These are phyloP conservation scores for Brachirus orientalis DNA, from an alignment of 2,113 vertebrate genomes.

Conservation along the genomic window DNA sequence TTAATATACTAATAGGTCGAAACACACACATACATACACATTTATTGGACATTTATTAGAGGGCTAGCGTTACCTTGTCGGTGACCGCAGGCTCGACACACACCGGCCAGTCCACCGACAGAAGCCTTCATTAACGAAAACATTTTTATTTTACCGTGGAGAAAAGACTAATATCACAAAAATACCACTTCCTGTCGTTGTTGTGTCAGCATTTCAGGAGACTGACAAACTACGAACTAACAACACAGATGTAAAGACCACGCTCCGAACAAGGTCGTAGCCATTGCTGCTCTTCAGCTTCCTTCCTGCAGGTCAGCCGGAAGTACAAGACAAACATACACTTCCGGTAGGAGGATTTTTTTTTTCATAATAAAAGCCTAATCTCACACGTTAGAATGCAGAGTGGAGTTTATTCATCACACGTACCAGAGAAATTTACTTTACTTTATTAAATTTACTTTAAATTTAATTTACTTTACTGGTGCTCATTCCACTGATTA, in stretches of 20 bases:
- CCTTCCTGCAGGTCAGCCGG: background rate
- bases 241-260: background rate
- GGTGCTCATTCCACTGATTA: too few species aligned
- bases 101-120: constrained; percentile 44
- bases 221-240: background rate
- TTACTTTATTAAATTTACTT: too few species aligned
- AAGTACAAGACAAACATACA: background rate
- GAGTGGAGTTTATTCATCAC: too few species aligned
- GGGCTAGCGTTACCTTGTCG: constrained; percentile 65
- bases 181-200: background rate
- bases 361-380: constrained; percentile 44
- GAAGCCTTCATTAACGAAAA: constrained; percentile 64
- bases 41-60: too few species aligned
- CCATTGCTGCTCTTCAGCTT: background rate
- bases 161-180: background rate
- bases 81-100: constrained; percentile 34
- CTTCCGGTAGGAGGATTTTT: constrained; percentile 29
- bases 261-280: constrained; percentile 69
- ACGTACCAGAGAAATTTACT: too few species aligned
- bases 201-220: background rate
- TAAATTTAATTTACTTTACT: too few species aligned
- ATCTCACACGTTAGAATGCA: too few species aligned
- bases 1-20: too few species aligned
- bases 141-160: constrained; percentile 50
- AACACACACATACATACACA: too few species aligned